These are phyloP conservation scores for Drosophila navojoa DNA, from an alignment of 1,140 invertebrate genomes.

Conservation along the genomic window DNA sequence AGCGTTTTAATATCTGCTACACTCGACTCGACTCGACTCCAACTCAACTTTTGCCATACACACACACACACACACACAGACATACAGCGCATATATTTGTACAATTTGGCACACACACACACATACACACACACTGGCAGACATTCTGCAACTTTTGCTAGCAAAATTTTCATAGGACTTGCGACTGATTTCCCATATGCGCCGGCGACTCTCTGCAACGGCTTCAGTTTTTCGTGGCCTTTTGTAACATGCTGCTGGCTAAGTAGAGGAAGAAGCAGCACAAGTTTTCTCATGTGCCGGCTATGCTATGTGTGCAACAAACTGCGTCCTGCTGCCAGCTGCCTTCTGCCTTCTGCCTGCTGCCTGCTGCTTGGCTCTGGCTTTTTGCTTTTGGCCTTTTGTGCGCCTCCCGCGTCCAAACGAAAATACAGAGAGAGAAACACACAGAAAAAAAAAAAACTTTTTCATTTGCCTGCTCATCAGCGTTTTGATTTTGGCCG, in stretches of 20 bases:
- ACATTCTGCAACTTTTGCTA: conserved; percentile 74
- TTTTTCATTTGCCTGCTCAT: conserved; percentile 84
- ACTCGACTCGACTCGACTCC: conserved; percentile 66
- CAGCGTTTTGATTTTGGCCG: conserved; percentile 82
- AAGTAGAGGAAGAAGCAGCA: conserved; percentile 47
- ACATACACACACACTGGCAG: conserved; percentile 34
- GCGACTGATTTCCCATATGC: conserved; percentile 79
- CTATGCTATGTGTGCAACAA: conserved; percentile 40
- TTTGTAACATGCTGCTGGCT: conserved; percentile 63
- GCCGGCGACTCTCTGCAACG: conserved; percentile 44
- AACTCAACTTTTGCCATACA: conserved; percentile 71
- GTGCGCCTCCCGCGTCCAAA: conserved; percentile 50
- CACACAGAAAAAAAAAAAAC: conserved; percentile 42
- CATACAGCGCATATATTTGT: conserved; percentile 79
- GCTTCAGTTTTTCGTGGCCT: conserved; percentile 66
- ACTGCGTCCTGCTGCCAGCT: conserved; percentile 24
- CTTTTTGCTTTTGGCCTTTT: conserved; percentile 67
- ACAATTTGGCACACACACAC: conserved; percentile 77
- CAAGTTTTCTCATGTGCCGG: conserved; percentile 34
- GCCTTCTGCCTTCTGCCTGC: conserved; percentile 13
- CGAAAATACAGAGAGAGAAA: conserved; percentile 14
- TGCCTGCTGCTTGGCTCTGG: background rate
- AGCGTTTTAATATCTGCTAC: conserved; percentile 82
- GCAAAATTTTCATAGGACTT: conserved; percentile 76
- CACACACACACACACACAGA: conserved; percentile 27